A percentile compares a stretch with the other conserved stretches of the same genome.
These are phyloP conservation scores for Phortica variegata DNA, from an alignment of 1,140 invertebrate species.

Conservation along the genomic window DNA sequence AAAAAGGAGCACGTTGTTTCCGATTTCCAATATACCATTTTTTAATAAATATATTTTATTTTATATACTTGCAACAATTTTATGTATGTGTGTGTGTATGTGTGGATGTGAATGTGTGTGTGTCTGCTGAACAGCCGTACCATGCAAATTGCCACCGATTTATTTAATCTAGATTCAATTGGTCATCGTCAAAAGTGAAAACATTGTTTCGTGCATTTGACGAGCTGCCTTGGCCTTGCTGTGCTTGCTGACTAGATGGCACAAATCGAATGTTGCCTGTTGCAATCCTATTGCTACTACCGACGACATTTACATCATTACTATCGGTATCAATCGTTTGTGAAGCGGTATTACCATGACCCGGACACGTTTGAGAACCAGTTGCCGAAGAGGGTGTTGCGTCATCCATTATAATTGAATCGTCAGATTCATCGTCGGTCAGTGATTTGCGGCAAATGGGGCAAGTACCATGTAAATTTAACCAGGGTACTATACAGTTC, in stretches of 20 bases:
- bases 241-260: slow-evolving; percentile 21
- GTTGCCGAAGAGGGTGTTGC: slow-evolving; percentile 26
- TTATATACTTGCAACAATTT: too few species aligned
- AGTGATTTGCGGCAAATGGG: slow-evolving; percentile 83
- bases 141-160: too few species aligned
- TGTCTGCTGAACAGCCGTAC: too few species aligned
- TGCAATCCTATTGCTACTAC: neutral
- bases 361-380: slow-evolving; percentile 1
- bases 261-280: neutral
- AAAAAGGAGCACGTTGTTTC: too few species aligned
- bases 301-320: neutral
- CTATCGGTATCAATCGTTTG: neutral
- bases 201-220: slow-evolving; percentile 30
- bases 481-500: slow-evolving; percentile 91
- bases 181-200: slow-evolving; percentile 50
- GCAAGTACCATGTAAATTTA: slow-evolving; percentile 93
- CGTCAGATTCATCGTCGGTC: slow-evolving; percentile 29
- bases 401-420: slow-evolving; percentile 26
- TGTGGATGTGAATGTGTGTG: too few species aligned
- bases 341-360: slow-evolving; percentile 2
- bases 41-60: too few species aligned
- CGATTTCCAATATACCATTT: too few species aligned
- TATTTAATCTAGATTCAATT: slow-evolving; percentile 49
- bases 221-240: slow-evolving; percentile 10
- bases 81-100: too few species aligned